Evolutionary conservation across 2,113 vertebrate species (phyloP), one percentile per base, ranked within the genome.

Genomic region (Speoplatyrhinus poulsoni): DNA sequence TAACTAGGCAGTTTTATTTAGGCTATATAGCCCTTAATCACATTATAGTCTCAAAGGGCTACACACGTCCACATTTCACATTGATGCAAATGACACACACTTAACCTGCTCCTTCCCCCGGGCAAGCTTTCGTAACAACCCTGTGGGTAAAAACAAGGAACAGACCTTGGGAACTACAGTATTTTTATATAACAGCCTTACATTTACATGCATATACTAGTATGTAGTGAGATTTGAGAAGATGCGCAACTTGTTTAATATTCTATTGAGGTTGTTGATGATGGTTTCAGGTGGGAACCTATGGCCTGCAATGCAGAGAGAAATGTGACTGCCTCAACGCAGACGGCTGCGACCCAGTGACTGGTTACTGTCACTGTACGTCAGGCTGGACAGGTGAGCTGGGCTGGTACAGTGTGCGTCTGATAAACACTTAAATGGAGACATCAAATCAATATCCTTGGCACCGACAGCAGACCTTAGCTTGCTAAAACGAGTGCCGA

Each of bases 381-480:
- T 88, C 95, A 0, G 96, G 96, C 7, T 98, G 96, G 96, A 97
- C 95, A 83, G 96, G 96, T 98, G 92, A 91, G 82, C 9, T 12
- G 10, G 6, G 46, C 12, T n/a, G 16, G 59, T 4, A 1, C 26
- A 3, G 19, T 15, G 17, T 13, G 36, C 4, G 3, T 6, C n/a
- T 13, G 57, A 59, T 4, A 32, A 33, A 33, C 17, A 59, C 10
- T 54, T 54, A 8, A 54, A 54, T 17, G 13, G 53, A 16, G 47
- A 41, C 15, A 32, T 50, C 26, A 41, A 60, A 59, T 12, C 9
- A 67, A 49, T 19, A 9, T 54, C 53, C 13, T n/a, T 6, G 13
- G 53, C 3, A 12, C 41, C 46, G 12, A 47, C 41, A 46, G 60
- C 58, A 47, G 47, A 62, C 7, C 62, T 60, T 3, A n/a, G 56